Conservation (phyloP, 2,113 vertebrate species). For the Dasyurus viverrinus region DNA sequence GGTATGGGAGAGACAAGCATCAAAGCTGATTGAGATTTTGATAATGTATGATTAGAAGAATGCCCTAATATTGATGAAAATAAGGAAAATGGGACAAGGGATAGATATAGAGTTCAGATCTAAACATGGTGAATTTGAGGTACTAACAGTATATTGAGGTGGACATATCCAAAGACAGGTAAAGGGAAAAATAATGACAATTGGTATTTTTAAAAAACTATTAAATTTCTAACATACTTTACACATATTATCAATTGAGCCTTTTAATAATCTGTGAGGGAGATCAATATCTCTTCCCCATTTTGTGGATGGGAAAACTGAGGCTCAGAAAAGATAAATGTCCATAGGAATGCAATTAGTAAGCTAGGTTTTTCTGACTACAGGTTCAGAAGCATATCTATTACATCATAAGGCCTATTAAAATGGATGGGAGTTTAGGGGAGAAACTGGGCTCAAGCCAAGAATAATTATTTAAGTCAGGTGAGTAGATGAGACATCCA, state of each 20-base stretch:
- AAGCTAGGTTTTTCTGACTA: not conserved
- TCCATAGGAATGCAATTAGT: not conserved
- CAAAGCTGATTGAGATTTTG: not conserved
- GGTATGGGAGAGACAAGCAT: not conserved
- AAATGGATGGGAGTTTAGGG: not conserved
- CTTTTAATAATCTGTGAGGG: not conserved
- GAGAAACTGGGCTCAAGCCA: not conserved
- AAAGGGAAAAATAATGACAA: not conserved
- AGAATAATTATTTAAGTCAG: not conserved
- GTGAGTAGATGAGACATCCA: not conserved
- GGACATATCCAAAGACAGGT: not conserved
- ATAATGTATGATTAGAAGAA: not conserved
- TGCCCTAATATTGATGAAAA: not conserved
- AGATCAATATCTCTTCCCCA: not conserved
- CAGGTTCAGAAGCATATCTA: not conserved
- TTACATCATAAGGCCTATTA: not conserved
- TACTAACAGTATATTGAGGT: not conserved
- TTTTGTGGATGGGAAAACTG: not conserved
- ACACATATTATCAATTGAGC: not conserved
- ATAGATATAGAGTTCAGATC: not conserved
- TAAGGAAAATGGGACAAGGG: not conserved
- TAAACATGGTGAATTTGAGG: not conserved
- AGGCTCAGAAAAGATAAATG: not conserved
- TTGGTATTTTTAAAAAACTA: not conserved
- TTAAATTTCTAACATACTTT: not conserved